These are phyloP conservation scores for Haliclona indistincta DNA, from an alignment of 37 sponge, comb jelly and placozoan species.

Conservation along the genomic window DNA sequence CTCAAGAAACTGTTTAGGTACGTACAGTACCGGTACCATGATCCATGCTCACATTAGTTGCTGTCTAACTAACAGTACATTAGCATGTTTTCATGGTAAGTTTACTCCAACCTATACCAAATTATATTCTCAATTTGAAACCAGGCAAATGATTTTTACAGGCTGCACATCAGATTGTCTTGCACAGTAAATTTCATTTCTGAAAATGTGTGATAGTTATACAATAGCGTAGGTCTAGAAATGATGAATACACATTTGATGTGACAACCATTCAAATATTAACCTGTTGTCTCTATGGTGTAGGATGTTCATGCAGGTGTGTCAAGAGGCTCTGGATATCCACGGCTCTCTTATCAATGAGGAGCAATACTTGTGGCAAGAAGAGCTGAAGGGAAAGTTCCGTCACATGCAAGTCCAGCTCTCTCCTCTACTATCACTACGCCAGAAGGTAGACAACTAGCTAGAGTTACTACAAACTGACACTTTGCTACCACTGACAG, in stretches of 20 bases:
- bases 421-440: constrained; percentile 20
- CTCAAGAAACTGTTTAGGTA: constrained; percentile 83
- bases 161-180: neutral
- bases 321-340: constrained; percentile 83
- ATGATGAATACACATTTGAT: too few relatives aligned
- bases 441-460: neutral
- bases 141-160: neutral
- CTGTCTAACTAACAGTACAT: too few relatives aligned
- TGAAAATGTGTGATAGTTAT: neutral
- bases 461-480: neutral
- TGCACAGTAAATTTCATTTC: neutral
- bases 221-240: too few relatives aligned
- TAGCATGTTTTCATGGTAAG: neutral
- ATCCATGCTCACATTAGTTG: neutral
- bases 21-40: neutral
- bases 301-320: constrained; percentile 71
- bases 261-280: too few relatives aligned
- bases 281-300: neutral
- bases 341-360: constrained; percentile 62
- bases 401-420: constrained; percentile 45
- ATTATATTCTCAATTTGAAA: neutral
- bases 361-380: constrained; percentile 67
- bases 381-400: constrained; percentile 61
- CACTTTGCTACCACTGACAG: neutral
- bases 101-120: neutral